phyloP scores from a whole-genome alignment of 64 coral and sea anemone species.

The Actinia tenebrosa region DNA sequence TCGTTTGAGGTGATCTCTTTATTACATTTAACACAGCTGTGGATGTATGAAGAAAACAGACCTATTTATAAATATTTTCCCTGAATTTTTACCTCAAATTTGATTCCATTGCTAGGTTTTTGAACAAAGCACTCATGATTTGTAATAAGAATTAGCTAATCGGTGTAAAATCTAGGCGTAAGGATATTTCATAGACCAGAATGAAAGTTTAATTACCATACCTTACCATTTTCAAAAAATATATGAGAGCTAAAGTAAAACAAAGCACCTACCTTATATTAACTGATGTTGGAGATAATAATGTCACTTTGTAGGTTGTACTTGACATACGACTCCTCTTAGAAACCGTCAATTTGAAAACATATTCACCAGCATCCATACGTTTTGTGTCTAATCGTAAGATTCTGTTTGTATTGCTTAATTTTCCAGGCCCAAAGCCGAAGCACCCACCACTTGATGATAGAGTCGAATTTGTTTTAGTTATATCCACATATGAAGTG shows the following conservation, averaged over 20 bases:
- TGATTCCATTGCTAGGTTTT: too few relatives aligned
- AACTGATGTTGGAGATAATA: neutral
- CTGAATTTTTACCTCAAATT: too few relatives aligned
- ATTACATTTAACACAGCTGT: neutral
- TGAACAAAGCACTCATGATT: too few relatives aligned
- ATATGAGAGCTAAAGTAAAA: too few relatives aligned
- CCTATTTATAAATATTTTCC: too few relatives aligned
- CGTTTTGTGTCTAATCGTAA: neutral
- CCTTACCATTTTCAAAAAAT: too few relatives aligned
- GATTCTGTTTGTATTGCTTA: neutral
- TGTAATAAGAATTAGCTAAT: too few relatives aligned
- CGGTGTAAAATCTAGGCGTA: too few relatives aligned
- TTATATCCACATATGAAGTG: neutral
- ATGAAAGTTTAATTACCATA: too few relatives aligned
- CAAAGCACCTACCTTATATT: constrained; percentile 12
- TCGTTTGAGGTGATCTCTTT: neutral
- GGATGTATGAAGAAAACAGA: neutral
- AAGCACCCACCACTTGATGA: constrained; percentile 5
- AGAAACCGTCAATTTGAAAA: constrained; percentile 26
- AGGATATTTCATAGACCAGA: too few relatives aligned
- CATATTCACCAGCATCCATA: constrained; percentile 22
- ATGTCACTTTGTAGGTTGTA: constrained; percentile 14
- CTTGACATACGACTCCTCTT: constrained; percentile 17
- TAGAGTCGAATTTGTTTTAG: neutral
- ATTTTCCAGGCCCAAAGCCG: constrained; percentile 29